Percentiles rank a stretch among this genome's conserved stretches.
phyloP scores from a whole-genome alignment of 1,140 invertebrate genomes.

The Zaprionus taronus region DNA sequence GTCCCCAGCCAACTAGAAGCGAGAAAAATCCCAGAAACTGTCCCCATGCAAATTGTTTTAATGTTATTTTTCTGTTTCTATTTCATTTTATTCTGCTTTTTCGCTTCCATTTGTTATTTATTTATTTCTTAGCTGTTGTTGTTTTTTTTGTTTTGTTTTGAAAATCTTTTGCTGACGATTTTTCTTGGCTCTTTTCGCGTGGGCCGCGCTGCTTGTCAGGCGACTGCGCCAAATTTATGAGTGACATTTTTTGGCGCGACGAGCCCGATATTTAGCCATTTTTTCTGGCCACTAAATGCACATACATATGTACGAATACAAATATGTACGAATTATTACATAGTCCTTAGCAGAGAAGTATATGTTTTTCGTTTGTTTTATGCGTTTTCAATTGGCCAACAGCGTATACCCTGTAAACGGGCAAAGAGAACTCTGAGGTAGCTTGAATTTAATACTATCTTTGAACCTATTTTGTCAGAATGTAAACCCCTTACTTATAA shows the following conservation, averaged over 20 bases:
- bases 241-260: slow-evolving; percentile 72
- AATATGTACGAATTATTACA: neutral
- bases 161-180: slow-evolving; percentile 40
- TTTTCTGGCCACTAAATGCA: slow-evolving; percentile 35
- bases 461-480: too few relatives aligned
- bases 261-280: slow-evolving; percentile 39
- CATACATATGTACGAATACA: slow-evolving; percentile 15
- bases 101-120: slow-evolving; percentile 33
- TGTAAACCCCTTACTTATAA: too few relatives aligned
- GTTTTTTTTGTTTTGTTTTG: slow-evolving; percentile 36
- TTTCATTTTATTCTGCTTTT: slow-evolving; percentile 33
- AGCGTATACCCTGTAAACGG: neutral
- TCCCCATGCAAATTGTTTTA: slow-evolving; percentile 69
- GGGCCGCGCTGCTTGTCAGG: slow-evolving; percentile 49
- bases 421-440: neutral
- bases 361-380: slow-evolving; percentile 46
- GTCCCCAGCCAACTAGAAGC: slow-evolving; percentile 48
- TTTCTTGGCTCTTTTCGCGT: slow-evolving; percentile 46
- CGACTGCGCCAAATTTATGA: slow-evolving; percentile 68
- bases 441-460: neutral
- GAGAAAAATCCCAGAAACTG: slow-evolving; percentile 22
- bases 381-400: slow-evolving; percentile 70
- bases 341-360: neutral
- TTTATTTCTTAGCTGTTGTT: slow-evolving; percentile 46
- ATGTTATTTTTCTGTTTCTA: slow-evolving; percentile 48